A percentile compares a stretch with the other conserved stretches of the same genome.
phyloP scores from a whole-genome alignment of 2,888 invertebrate species.

The Drosophila barbarae region DNA sequence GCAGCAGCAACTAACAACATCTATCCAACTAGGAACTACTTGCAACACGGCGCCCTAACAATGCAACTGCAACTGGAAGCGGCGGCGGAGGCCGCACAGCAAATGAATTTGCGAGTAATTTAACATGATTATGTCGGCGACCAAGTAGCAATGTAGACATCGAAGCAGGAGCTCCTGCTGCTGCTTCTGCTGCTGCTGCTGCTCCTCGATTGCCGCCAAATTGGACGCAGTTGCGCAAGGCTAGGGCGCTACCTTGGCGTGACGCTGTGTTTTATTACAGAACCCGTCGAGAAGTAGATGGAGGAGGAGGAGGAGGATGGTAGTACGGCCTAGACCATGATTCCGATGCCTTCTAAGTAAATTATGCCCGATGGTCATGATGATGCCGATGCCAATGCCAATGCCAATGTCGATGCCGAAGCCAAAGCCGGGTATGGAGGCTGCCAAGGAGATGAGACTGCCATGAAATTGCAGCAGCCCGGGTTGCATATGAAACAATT shows the following conservation, averaged over 20 bases:
- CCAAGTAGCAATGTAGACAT: constrained; percentile 71
- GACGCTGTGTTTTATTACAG: constrained; percentile 73
- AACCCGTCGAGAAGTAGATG: constrained; percentile 14
- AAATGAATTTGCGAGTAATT: constrained; percentile 78
- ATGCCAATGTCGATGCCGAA: not conserved
- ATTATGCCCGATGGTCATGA: constrained; percentile 74
- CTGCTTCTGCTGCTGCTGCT: constrained; percentile 8
- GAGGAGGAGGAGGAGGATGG: constrained; percentile 2
- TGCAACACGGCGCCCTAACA: constrained; percentile 60
- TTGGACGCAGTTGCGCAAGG: constrained; percentile 68
- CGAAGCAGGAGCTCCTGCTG: constrained; percentile 40
- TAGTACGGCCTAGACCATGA: constrained; percentile 60
- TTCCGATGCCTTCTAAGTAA: constrained; percentile 76
- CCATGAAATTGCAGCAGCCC: constrained; percentile 62
- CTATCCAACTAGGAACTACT: constrained; percentile 28
- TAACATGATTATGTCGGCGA: constrained; percentile 78
- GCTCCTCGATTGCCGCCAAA: constrained; percentile 57
- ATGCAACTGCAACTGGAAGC: constrained; percentile 44
- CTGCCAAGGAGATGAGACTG: constrained; percentile 5
- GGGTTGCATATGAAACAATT: constrained; percentile 75
- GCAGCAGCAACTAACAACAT: constrained; percentile 29
- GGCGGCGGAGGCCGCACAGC: constrained; percentile 61
- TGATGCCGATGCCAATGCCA: constrained; percentile 33
- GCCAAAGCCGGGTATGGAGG: constrained; percentile 22
- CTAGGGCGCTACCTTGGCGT: constrained; percentile 58